Percentiles rank a stretch among this genome's conserved stretches.
phyloP scores from a whole-genome alignment of 2,888 invertebrate genomes.

The Brenthis daphne region DNA sequence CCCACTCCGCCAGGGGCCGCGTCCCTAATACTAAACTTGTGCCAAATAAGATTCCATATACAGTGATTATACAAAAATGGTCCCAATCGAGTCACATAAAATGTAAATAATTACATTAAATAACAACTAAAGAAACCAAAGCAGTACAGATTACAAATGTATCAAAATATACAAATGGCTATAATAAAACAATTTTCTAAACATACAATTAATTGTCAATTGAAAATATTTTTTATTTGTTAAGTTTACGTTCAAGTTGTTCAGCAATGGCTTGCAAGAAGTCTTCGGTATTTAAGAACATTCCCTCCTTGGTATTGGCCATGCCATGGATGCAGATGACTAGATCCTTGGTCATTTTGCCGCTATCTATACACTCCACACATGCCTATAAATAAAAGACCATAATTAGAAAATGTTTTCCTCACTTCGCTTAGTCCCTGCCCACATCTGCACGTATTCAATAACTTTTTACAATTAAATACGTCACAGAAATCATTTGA shows the following conservation, averaged over 20 bases:
- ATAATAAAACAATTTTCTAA: too few species aligned
- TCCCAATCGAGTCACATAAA: too few species aligned
- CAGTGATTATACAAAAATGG: too few species aligned
- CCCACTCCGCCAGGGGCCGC: too few species aligned
- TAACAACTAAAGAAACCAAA: background rate
- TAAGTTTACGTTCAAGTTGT: constrained; percentile 82
- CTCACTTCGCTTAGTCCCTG: too few species aligned
- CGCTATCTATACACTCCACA: constrained; percentile 90
- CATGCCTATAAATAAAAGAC: constrained; percentile 81
- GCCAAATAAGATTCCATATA: too few species aligned
- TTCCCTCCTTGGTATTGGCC: constrained; percentile 89
- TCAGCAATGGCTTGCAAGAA: constrained; percentile 92
- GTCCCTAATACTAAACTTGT: too few species aligned
- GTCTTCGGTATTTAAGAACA: constrained; percentile 92
- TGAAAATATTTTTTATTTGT: constrained; percentile 5
- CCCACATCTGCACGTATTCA: too few species aligned
- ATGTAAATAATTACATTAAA: background rate
- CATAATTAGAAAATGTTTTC: background rate
- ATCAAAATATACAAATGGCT: too few species aligned
- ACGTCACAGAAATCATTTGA: too few species aligned
- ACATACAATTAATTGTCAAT: too few species aligned
- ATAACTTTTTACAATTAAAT: too few species aligned
- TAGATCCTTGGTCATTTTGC: constrained; percentile 94
- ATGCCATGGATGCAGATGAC: constrained; percentile 93
- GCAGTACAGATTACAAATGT: background rate